phyloP scores from a whole-genome alignment of 1,140 invertebrate genomes.

The Hormaphis cornu region DNA sequence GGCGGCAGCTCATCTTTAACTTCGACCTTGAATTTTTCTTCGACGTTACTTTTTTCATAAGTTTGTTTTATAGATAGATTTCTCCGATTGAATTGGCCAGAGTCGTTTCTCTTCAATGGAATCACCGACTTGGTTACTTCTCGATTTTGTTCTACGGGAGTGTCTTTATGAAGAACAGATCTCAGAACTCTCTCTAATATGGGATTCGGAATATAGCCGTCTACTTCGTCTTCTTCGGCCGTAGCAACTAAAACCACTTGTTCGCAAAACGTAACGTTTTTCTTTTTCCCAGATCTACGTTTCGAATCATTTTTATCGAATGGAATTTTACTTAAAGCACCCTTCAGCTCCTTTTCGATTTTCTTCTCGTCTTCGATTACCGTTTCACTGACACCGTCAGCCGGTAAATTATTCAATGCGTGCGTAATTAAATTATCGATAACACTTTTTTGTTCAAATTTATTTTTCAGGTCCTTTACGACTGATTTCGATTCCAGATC shows the following conservation, averaged over 20 bases:
- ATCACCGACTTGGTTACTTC: conserved; percentile 39
- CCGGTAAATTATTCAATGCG: conserved; percentile 10
- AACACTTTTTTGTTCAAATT: conserved; percentile 61
- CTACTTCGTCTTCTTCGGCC: conserved; percentile 80
- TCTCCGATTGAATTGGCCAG: conserved; percentile 31
- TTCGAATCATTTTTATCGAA: conserved; percentile 39
- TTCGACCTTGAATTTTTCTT: conserved; percentile 10
- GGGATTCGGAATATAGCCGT: conserved; percentile 82
- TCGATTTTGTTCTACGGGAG: conserved; percentile 33
- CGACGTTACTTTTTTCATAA: background rate
- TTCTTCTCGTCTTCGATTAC: conserved; percentile 27
- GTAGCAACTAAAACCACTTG: conserved; percentile 84
- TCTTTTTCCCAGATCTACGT: conserved; percentile 63
- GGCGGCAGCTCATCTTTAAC: background rate
- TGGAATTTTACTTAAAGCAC: conserved; percentile 13
- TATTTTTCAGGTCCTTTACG: conserved; percentile 70
- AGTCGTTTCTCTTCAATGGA: conserved; percentile 40
- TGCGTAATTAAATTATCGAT: conserved; percentile 27
- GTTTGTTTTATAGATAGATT: conserved; percentile 4
- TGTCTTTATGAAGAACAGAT: conserved; percentile 61
- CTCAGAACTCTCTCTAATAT: conserved; percentile 76
- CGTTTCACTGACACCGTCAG: conserved; percentile 5
- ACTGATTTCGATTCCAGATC: conserved; percentile 32
- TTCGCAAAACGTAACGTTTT: conserved; percentile 87
- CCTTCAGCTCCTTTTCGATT: conserved; percentile 28